These are phyloP conservation scores for Ispidina picta DNA, from an alignment of 2,797 vertebrate genomes.

Conservation along the genomic window DNA sequence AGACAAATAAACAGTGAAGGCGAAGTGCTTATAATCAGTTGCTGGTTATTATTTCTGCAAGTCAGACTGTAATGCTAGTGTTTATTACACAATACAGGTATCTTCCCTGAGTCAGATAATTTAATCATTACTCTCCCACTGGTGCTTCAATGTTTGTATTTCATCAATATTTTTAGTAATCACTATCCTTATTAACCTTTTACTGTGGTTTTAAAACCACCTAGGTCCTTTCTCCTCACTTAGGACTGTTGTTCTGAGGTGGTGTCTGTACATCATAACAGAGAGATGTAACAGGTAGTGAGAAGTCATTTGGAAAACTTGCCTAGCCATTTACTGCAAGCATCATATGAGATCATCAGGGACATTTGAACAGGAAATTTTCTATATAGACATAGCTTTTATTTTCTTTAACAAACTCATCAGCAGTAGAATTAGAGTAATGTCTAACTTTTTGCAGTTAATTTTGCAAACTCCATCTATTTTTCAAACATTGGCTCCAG, in stretches of 20 bases:
- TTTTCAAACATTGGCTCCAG: neutral
- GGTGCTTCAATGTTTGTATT: neutral
- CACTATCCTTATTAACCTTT: conserved; percentile 20
- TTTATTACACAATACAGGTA: conserved; percentile 30
- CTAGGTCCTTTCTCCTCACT: neutral
- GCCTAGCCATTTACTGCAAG: neutral
- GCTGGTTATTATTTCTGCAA: conserved; percentile 28
- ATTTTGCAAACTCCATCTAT: neutral
- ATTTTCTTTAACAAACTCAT: neutral
- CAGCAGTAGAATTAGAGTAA: neutral
- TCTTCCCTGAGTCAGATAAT: conserved; percentile 45
- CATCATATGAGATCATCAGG: neutral
- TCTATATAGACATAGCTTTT: neutral
- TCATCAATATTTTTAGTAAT: conserved; percentile 8
- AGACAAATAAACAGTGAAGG: conserved; percentile 56
- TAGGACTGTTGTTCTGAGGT: neutral
- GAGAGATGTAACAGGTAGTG: neutral
- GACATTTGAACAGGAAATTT: neutral
- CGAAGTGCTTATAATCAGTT: conserved; percentile 57
- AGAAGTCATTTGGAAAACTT: neutral
- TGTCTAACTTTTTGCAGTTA: neutral
- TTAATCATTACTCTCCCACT: conserved; percentile 35
- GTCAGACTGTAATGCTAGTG: conserved; percentile 19
- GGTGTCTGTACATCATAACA: neutral
- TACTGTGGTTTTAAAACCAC: neutral